These are phyloP conservation scores for Potorous gilbertii DNA, from an alignment of 2,797 vertebrate genomes.

Conservation along the genomic window DNA sequence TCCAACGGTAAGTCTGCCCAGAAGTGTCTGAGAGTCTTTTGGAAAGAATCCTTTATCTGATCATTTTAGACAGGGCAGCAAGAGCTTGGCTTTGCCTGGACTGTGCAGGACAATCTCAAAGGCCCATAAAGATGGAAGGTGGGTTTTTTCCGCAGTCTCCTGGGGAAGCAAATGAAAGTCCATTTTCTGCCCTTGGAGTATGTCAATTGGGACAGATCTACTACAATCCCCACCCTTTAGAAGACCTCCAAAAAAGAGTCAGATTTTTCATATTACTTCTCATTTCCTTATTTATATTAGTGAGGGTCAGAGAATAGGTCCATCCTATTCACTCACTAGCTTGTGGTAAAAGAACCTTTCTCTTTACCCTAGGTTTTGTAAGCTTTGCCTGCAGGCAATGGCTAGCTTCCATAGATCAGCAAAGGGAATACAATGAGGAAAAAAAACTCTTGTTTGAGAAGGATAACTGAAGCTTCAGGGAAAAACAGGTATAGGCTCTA, in stretches of 20 bases:
- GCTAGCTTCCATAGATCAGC: background rate
- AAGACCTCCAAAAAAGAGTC: constrained; percentile 5
- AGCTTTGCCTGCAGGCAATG: background rate
- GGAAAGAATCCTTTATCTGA: background rate
- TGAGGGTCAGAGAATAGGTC: background rate
- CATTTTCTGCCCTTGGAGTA: constrained; percentile 14
- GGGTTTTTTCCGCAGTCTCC: background rate
- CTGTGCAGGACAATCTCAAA: background rate
- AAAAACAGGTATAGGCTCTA: background rate
- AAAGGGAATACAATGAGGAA: background rate
- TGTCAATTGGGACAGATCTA: constrained; percentile 39
- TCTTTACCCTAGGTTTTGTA: background rate
- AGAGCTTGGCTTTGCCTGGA: background rate
- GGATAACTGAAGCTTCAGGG: constrained; percentile 2
- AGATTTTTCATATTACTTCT: background rate
- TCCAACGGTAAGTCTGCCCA: background rate
- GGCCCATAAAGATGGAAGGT: background rate
- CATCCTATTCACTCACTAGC: background rate
- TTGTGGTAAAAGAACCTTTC: background rate
- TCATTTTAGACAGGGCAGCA: background rate
- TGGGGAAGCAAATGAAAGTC: constrained; percentile 18
- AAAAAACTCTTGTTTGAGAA: background rate
- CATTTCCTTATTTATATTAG: background rate
- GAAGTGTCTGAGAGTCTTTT: background rate
- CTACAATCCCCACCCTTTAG: background rate